These are phyloP conservation scores for Drosophila kohkoa DNA, from an alignment of 1,140 invertebrate genomes.

Conservation along the genomic window DNA sequence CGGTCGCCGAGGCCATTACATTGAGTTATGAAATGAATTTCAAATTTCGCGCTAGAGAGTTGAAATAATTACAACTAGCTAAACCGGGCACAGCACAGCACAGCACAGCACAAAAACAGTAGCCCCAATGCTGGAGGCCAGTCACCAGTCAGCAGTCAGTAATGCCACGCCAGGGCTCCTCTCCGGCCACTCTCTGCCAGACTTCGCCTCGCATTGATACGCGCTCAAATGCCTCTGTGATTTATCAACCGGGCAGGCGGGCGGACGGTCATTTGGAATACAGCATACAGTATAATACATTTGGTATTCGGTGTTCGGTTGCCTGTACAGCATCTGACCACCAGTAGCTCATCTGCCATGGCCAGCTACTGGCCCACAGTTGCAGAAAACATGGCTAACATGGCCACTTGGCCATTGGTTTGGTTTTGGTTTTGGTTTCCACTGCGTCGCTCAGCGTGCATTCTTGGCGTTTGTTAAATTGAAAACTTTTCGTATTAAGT, in stretches of 20 bases:
- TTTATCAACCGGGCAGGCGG: conserved; percentile 67
- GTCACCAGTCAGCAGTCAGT: not conserved
- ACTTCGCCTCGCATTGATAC: conserved; percentile 66
- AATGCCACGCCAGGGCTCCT: not conserved
- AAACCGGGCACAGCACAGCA: conserved; percentile 40
- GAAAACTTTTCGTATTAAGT: conserved; percentile 78
- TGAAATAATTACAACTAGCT: conserved; percentile 77
- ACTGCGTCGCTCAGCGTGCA: conserved; percentile 64
- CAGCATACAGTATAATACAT: not conserved
- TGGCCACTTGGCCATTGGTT: conserved; percentile 60
- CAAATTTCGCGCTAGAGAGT: conserved; percentile 79
- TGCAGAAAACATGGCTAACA: conserved; percentile 39
- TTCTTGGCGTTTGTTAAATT: conserved; percentile 76
- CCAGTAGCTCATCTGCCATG: conserved; percentile 75
- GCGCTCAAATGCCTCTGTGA: conserved; percentile 77
- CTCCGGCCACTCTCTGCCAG: not conserved
- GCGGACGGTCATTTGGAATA: conserved; percentile 24
- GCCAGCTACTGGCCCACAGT: conserved; percentile 40
- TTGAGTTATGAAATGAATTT: conserved; percentile 84
- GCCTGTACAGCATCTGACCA: conserved; percentile 17
- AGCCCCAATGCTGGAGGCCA: conserved; percentile 18
- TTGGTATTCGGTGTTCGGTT: conserved; percentile 15
- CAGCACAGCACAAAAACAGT: conserved; percentile 40
- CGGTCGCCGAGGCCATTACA: conserved; percentile 73
- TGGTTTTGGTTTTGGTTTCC: conserved; percentile 14